A percentile compares a stretch with the other conserved stretches of the same genome.
Evolutionary conservation across 2,888 invertebrate species (phyloP).

Genomic region (Villa cingulata): DNA sequence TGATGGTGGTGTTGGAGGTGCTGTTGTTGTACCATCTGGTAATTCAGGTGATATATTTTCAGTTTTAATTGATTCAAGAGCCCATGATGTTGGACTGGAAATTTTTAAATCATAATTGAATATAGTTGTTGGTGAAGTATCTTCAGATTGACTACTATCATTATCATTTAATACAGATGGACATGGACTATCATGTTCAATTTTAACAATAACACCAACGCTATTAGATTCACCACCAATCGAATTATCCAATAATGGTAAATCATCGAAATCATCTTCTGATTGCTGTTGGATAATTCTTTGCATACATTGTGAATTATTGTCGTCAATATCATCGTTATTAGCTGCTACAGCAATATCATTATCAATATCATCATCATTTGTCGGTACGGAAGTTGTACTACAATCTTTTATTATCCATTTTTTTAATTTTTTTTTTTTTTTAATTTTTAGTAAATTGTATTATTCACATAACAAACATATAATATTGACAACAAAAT

Average conservation of each 20-base stretch:
- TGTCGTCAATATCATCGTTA: too few relatives aligned
- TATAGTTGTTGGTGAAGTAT: constrained; percentile 3
- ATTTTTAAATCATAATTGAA: constrained; percentile 33
- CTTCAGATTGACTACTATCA: constrained; percentile 6
- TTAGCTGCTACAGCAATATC: too few relatives aligned
- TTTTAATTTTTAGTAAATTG: too few relatives aligned
- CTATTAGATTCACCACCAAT: constrained; percentile 1
- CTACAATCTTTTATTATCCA: too few relatives aligned
- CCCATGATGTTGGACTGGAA: constrained; percentile 35
- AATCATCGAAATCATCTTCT: constrained; percentile 4
- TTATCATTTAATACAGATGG: constrained; percentile 11
- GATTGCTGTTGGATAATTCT: neutral
- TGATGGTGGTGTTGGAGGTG: constrained; percentile 12
- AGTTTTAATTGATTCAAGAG: constrained; percentile 24
- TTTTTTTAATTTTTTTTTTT: too few relatives aligned
- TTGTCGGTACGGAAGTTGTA: too few relatives aligned
- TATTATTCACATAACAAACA: too few relatives aligned
- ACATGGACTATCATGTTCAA: constrained; percentile 13
- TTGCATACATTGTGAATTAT: too few relatives aligned
- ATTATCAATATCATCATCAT: too few relatives aligned
- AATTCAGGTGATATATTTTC: constrained; percentile 9
- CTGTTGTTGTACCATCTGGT: neutral
- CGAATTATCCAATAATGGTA: constrained; percentile 3
- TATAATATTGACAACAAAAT: too few relatives aligned
- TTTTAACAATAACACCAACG: constrained; percentile 6